Percentiles rank a stretch among this genome's conserved stretches.
phyloP scores from a whole-genome alignment of 2,113 vertebrate genomes.

The Psilopogon haemacephalus region DNA sequence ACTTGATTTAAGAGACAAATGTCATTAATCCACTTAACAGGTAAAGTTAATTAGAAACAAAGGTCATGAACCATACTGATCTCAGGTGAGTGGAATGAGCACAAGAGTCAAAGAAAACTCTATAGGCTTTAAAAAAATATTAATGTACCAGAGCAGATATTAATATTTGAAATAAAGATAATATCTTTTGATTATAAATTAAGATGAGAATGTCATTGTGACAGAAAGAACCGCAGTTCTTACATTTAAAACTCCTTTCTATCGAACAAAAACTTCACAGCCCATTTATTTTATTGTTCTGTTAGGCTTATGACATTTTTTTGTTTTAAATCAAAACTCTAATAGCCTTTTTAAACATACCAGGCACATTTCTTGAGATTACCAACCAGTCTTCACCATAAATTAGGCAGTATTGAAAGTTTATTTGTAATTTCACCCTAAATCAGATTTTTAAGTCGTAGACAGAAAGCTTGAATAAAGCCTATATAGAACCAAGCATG shows the following conservation, averaged over 20 bases:
- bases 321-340: neutral
- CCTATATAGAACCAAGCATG: neutral
- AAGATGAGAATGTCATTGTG: neutral
- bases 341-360: neutral
- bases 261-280: neutral
- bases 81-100: neutral
- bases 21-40: neutral
- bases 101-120: neutral
- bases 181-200: neutral
- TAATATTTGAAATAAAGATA: neutral
- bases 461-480: neutral
- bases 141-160: neutral
- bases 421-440: neutral
- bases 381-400: neutral
- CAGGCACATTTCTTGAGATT: neutral
- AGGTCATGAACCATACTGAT: neutral
- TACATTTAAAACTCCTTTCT: neutral
- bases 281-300: conserved; percentile 25
- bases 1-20: neutral
- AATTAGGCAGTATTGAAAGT: neutral
- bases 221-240: neutral
- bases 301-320: neutral
- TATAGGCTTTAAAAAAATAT: neutral
- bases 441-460: neutral
- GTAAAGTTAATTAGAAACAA: neutral